Base-by-base conservation (phyloP, 2,797 vertebrate genomes). In the Fundulus diaphanus region DNA sequence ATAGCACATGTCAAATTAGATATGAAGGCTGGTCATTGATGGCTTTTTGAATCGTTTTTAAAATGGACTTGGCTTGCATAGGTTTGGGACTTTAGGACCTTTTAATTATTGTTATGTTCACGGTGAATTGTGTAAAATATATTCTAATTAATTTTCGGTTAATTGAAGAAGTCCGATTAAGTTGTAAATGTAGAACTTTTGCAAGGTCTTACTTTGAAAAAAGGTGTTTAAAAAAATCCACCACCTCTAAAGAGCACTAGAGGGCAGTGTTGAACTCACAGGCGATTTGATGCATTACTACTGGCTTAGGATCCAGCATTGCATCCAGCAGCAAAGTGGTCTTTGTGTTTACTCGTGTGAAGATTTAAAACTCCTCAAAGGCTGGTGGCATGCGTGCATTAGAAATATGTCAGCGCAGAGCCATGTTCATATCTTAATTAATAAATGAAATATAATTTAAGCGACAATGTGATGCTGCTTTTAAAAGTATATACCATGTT, bases 201-300 rank as follows among this genome's bases (percentile, higher is more conserved):
- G n/a, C n/a, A n/a, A n/a, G n/a, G n/a, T n/a, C n/a, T n/a, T n/a
- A n/a, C n/a, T n/a, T n/a, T n/a, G n/a, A n/a, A n/a, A n/a, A n/a
- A n/a, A n/a, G n/a, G n/a, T n/a, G n/a, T n/a, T n/a, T n/a, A 13
- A 44, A 31, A n/a, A n/a, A 57, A 57, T 6, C 18, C 29, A 20
- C 8, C 31, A 1, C 33, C 18, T 63, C 59, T 22, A 2, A 24
- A 9, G 12, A 37, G 57, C 88, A 80, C 37, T 48, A 85, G 91
- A 61, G 80, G 89, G 87, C 73, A 1, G 1, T 37, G 66, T 33
- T 42, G 73, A 71, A 56, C 80, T 70, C 27, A 49, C 7, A 46
- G 4, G 49, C 11, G 11, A 11, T 33, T n/a, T 31, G 35, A n/a
- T 65, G 12, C 37, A 33, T 22, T 20, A 3, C 29, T 20, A 1